These are phyloP conservation scores for Drosophila lowei DNA, from an alignment of 1,140 invertebrate genomes.

Conservation along the genomic window DNA sequence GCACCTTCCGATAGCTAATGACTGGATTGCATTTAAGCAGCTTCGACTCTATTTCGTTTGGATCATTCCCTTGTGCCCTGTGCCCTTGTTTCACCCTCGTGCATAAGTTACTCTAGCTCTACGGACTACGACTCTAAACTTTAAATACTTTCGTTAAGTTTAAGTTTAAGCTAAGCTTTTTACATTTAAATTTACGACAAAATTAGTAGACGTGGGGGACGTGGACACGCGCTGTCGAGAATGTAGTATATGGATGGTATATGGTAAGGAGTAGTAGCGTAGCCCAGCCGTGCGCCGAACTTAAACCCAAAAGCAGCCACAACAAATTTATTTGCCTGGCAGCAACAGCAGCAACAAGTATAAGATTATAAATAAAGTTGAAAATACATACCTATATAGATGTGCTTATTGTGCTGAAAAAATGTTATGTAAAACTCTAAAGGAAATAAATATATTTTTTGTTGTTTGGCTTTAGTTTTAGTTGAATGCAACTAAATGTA, in stretches of 20 bases:
- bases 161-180: slow-evolving; percentile 74
- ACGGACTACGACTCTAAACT: slow-evolving; percentile 33
- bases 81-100: slow-evolving; percentile 13
- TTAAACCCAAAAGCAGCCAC: slow-evolving; percentile 26
- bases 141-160: slow-evolving; percentile 45
- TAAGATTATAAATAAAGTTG: slow-evolving; percentile 31
- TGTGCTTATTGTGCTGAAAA: too few relatives aligned
- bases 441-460: too few relatives aligned
- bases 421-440: too few relatives aligned
- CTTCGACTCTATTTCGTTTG: slow-evolving; percentile 34
- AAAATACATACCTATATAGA: slow-evolving; percentile 1
- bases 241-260: slow-evolving; percentile 25
- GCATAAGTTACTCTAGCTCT: slow-evolving; percentile 41
- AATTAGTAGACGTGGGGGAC: too few relatives aligned
- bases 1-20: slow-evolving; percentile 10
- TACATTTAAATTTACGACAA: slow-evolving; percentile 38
- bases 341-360: slow-evolving; percentile 5
- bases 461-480: too few relatives aligned
- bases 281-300: slow-evolving; percentile 7
- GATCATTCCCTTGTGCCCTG: slow-evolving; percentile 37
- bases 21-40: slow-evolving; percentile 39
- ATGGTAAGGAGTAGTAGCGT: not conserved
- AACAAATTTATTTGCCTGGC: slow-evolving; percentile 34
- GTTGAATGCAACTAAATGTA: too few relatives aligned
- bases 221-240: not conserved